Evolutionary conservation across 2,888 invertebrate genomes (phyloP), one percentile per base, ranked within the genome.

Genomic region (Charanyca ferruginea): DNA sequence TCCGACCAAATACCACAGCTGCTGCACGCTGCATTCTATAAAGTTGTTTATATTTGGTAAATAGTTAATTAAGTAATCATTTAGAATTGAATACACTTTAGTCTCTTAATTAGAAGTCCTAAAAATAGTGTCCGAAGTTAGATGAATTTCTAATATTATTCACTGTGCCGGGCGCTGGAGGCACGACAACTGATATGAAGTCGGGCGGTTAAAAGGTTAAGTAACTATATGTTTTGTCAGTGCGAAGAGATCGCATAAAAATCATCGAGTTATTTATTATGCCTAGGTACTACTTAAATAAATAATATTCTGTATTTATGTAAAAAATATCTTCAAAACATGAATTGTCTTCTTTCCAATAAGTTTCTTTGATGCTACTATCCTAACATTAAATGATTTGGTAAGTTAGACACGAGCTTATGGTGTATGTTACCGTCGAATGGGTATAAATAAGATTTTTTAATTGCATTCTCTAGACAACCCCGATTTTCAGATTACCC

Each of bases 341-440:
- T 28, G 13, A 11, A 20, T 41, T 45, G 35, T 13, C 0, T 44
- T 6, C 18, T 38, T 64, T 64, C 25, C 66, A 47, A 47, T 18
- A 63, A 18, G 28, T 47, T 28, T 32, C 28, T 28, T 28, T 28
- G 28, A 28, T 28, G n/a, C n/a, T n/a, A 62, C 18, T 63, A 44
- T 44, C 7, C 11, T 44, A 22, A 22, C 28, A 42, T 16, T n/a
- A 18, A 32, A 32, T 62, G 32, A 61, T 23, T 32, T 32, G 22
- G 20, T 41, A 28, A 25, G 11, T 41, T 41, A 41, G 20, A 13
- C 42, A 60, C 28, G 13, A 16, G 20, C 9, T 13, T 42, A 32
- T 23, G 18, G 18, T 18, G 13, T n/a, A 16, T 58, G 57, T 62
- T 61, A 44, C 32, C 42, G 59, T 38, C 58, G n/a, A n/a, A 38